Conservation (phyloP, 2,797 vertebrate species). For the Helarctos malayanus region DNA sequence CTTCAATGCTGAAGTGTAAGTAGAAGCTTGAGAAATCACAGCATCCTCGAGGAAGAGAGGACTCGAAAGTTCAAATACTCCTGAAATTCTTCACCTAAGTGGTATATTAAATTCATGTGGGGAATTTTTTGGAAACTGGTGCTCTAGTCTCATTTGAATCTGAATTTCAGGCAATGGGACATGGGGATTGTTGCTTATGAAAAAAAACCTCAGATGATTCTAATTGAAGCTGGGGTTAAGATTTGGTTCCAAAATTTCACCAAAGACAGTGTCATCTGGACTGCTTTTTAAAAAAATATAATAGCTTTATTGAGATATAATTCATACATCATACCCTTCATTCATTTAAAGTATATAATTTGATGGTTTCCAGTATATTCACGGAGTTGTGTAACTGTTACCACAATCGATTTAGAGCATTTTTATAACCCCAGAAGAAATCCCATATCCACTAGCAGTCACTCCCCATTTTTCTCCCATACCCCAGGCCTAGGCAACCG, state of each 20-base stretch:
- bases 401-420: background rate
- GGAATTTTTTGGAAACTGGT: background rate
- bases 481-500: background rate
- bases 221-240: background rate
- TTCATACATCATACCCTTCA: background rate
- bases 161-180: background rate
- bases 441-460: background rate
- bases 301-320: conserved; percentile 22
- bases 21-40: background rate
- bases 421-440: background rate
- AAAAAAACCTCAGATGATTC: background rate
- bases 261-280: background rate
- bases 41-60: background rate
- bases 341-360: background rate
- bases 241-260: conserved; percentile 21
- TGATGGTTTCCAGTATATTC: background rate
- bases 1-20: background rate
- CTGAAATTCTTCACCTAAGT: conserved; percentile 11
- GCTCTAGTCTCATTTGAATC: background rate
- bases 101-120: background rate
- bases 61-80: background rate
- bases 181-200: background rate
- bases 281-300: background rate
- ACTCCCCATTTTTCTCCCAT: background rate
- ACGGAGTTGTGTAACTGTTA: background rate